Evolutionary conservation across 2,888 invertebrate genomes (phyloP).

Genomic region (Girardia tigrina): DNA sequence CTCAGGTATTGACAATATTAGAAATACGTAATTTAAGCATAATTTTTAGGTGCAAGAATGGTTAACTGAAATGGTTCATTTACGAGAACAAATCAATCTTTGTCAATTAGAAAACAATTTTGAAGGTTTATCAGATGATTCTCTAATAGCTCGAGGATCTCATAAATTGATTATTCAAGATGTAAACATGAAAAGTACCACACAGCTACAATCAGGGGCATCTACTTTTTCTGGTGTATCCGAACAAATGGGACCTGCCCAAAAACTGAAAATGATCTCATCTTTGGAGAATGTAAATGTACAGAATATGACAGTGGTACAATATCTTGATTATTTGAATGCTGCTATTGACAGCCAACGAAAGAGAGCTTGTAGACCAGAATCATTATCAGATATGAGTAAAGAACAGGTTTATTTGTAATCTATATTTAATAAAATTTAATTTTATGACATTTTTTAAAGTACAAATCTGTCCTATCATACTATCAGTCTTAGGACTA

Average conservation of each 20-base stretch:
- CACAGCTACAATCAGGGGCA: neutral
- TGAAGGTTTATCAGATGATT: neutral
- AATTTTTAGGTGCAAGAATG: constrained; percentile 6
- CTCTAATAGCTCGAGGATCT: neutral
- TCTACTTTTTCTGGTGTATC: neutral
- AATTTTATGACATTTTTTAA: too few relatives aligned
- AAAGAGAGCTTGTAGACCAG: neutral
- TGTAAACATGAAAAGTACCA: neutral
- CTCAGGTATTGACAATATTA: neutral
- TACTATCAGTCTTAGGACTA: too few relatives aligned
- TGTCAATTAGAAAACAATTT: neutral
- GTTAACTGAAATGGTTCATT: neutral
- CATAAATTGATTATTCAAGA: neutral
- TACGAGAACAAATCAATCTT: neutral
- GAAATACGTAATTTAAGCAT: neutral
- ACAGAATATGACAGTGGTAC: neutral
- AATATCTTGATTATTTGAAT: neutral
- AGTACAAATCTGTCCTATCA: too few relatives aligned
- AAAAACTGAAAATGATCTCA: neutral
- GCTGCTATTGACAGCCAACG: neutral
- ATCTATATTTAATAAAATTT: too few relatives aligned
- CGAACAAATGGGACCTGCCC: neutral
- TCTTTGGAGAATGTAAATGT: neutral
- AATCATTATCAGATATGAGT: neutral
- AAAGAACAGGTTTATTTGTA: neutral